Percentiles rank a stretch among this genome's conserved stretches.
These are phyloP conservation scores for Selenia dentaria DNA, from an alignment of 2,888 invertebrate genomes.

Conservation along the genomic window DNA sequence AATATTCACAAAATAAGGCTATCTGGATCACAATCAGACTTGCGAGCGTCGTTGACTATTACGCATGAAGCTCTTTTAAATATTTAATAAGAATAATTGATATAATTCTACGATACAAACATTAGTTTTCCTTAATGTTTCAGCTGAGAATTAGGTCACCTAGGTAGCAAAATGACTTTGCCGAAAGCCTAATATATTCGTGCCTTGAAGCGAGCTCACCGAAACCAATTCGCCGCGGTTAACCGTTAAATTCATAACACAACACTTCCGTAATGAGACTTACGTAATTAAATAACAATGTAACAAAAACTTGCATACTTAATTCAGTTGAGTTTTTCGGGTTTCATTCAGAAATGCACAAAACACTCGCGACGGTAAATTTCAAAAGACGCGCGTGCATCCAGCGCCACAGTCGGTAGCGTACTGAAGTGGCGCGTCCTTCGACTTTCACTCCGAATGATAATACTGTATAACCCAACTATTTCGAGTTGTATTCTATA, in stretches of 20 bases:
- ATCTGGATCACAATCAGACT: slow-evolving; percentile 1
- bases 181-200: slow-evolving; percentile 31
- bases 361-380: slow-evolving; percentile 26
- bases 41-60: too few relatives aligned
- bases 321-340: slow-evolving; percentile 56
- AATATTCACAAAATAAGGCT: slow-evolving; percentile 13
- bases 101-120: too few relatives aligned
- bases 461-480: slow-evolving; percentile 50
- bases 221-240: slow-evolving; percentile 29
- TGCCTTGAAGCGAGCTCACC: slow-evolving; percentile 34
- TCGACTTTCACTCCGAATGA: slow-evolving; percentile 75
- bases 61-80: too few relatives aligned
- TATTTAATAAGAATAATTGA: too few relatives aligned
- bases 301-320: slow-evolving; percentile 69
- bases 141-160: slow-evolving; percentile 18
- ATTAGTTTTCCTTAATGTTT: not conserved
- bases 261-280: slow-evolving; percentile 45
- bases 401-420: slow-evolving; percentile 46
- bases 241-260: slow-evolving; percentile 34
- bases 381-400: slow-evolving; percentile 27
- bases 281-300: slow-evolving; percentile 46
- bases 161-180: slow-evolving; percentile 27
- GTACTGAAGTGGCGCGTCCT: slow-evolving; percentile 67
- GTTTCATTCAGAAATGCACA: slow-evolving; percentile 33
- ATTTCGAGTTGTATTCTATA: slow-evolving; percentile 25